Evolutionary conservation across 2,888 invertebrate species (phyloP).

Genomic region (Limnephilus auricula): DNA sequence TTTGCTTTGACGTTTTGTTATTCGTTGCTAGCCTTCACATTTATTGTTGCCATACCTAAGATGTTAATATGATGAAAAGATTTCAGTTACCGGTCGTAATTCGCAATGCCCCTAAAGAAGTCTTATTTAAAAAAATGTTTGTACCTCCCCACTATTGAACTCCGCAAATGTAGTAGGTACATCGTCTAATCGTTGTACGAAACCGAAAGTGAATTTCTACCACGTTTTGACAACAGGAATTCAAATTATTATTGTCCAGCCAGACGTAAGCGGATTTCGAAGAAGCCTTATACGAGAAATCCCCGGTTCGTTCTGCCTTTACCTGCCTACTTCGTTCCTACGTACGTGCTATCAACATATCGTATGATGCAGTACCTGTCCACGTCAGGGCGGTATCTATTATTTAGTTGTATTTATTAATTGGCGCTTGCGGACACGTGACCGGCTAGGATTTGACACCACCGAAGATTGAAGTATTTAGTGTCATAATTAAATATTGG

Average conservation of each 20-base stretch:
- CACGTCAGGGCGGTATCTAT: neutral
- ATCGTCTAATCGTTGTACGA: too few relatives aligned
- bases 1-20: too few relatives aligned
- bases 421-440: neutral
- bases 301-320: neutral
- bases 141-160: too few relatives aligned
- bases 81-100: too few relatives aligned
- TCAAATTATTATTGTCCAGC: neutral
- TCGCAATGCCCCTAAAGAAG: too few relatives aligned
- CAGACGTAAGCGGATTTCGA: slow-evolving; percentile 43
- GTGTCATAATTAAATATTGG: neutral
- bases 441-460: neutral
- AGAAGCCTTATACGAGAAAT: slow-evolving; percentile 28
- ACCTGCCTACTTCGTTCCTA: neutral
- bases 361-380: neutral
- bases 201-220: neutral
- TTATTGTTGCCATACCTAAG: too few relatives aligned
- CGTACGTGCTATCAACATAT: neutral
- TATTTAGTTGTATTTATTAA: neutral
- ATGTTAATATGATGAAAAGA: too few relatives aligned
- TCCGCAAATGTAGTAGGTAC: too few relatives aligned
- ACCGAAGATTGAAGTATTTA: neutral
- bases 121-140: too few relatives aligned
- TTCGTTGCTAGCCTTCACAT: too few relatives aligned
- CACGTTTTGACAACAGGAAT: neutral